Percentiles rank a stretch among this genome's conserved stretches.
These are phyloP conservation scores for Gopherus flavomarginatus DNA, from an alignment of 2,113 vertebrate species.

Conservation along the genomic window DNA sequence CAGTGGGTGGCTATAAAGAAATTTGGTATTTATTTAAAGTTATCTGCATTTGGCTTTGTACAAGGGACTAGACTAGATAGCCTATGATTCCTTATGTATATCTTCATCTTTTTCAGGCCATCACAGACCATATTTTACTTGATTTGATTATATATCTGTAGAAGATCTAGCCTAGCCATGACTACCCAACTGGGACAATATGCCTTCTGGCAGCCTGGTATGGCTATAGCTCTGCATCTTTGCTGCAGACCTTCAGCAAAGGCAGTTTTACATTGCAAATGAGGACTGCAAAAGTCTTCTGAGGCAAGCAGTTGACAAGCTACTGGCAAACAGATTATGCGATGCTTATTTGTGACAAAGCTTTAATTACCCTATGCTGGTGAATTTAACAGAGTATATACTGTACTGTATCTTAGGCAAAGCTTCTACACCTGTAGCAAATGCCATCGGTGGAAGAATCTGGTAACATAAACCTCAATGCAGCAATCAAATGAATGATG, in stretches of 20 bases:
- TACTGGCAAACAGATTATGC: neutral
- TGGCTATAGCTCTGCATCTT: neutral
- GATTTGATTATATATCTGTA: conserved; percentile 27
- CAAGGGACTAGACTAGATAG: neutral
- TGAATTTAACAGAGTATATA: rapidly evolving
- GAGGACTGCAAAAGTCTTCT: neutral
- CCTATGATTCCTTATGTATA: conserved; percentile 18
- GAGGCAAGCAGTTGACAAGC: neutral
- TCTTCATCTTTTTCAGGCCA: conserved; percentile 36
- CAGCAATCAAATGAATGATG: neutral
- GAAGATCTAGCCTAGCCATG: conserved; percentile 42
- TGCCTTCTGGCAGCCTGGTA: neutral
- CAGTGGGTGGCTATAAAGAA: neutral
- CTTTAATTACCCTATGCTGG: neutral
- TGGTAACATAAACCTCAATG: neutral
- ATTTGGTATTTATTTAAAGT: neutral
- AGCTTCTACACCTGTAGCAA: neutral
- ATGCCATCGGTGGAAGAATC: neutral
- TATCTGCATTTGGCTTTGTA: neutral
- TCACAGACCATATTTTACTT: conserved; percentile 31
- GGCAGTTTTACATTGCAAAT: neutral
- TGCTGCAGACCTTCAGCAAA: conserved; percentile 23
- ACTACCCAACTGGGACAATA: conserved; percentile 35
- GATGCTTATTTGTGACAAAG: neutral
- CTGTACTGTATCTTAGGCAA: rapidly evolving